A percentile compares a stretch with the other conserved stretches of the same genome.
Conservation (phyloP, 2,113 vertebrate genomes). For the Sylvia atricapilla region DNA sequence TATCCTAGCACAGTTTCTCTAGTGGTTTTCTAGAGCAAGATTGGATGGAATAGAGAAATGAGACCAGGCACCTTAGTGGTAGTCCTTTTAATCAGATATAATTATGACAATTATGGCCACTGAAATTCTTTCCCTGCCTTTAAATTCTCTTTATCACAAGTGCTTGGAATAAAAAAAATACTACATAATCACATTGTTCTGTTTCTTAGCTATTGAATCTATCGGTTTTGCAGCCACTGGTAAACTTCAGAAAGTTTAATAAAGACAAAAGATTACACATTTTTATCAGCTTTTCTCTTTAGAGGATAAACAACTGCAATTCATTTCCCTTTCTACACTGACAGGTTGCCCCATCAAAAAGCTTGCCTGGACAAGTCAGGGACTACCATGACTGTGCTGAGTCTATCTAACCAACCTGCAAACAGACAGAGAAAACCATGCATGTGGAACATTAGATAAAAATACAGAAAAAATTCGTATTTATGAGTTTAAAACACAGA, state of each 20-base stretch:
- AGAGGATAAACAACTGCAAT: not conserved
- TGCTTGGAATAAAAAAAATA: not conserved
- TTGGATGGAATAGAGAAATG: not conserved
- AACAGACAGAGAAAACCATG: rapidly evolving
- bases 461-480: not conserved
- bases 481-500: not conserved
- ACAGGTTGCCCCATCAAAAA: not conserved
- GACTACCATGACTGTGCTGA: not conserved
- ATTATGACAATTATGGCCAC: not conserved
- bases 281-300: not conserved
- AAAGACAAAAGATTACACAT: not conserved
- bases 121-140: not conserved
- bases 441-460: not conserved
- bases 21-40: not conserved
- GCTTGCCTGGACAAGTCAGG: not conserved
- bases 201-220: not conserved
- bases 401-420: not conserved
- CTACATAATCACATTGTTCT: not conserved
- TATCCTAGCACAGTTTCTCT: not conserved
- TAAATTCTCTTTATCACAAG: not conserved
- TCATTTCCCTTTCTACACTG: not conserved
- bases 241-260: not conserved
- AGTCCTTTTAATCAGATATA: not conserved
- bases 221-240: not conserved
- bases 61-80: not conserved